These are phyloP conservation scores for Macquaria ambigua DNA, from an alignment of 2,113 vertebrate species.

Conservation along the genomic window DNA sequence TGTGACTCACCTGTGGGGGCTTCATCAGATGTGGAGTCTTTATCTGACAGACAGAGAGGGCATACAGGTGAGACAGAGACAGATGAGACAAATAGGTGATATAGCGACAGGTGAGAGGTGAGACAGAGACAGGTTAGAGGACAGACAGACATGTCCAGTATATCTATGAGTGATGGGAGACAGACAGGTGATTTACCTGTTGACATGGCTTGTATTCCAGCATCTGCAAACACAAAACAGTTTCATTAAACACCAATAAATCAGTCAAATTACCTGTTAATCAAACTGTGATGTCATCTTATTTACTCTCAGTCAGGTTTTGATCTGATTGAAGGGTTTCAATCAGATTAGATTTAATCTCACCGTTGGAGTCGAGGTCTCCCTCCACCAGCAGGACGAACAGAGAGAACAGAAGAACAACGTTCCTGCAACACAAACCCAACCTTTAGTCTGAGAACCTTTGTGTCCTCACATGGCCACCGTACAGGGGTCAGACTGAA, in stretches of 20 bases:
- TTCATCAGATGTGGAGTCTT: slow-evolving; percentile 83
- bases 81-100: not conserved
- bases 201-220: slow-evolving; percentile 67
- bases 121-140: slow-evolving; percentile 6
- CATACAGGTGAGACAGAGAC: slow-evolving; percentile 1
- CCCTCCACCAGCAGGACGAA: slow-evolving; percentile 73
- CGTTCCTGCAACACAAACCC: slow-evolving; percentile 69
- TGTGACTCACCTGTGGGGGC: slow-evolving; percentile 79
- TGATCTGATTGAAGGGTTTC: not conserved
- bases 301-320: not conserved
- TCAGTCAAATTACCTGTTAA: not conserved
- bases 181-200: slow-evolving; percentile 71
- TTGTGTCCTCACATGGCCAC: not conserved
- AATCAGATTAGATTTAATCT: slow-evolving; percentile 3
- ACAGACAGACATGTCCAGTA: not conserved
- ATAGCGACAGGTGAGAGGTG: not conserved
- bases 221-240: slow-evolving; percentile 65
- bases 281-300: not conserved
- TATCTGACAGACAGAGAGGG: slow-evolving; percentile 64
- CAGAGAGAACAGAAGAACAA: slow-evolving; percentile 76
- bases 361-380: slow-evolving; percentile 71
- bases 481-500: not conserved
- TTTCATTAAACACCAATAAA: not conserved
- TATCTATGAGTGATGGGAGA: not conserved
- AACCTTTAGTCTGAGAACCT: not conserved